A percentile compares a stretch with the other conserved stretches of the same genome.
Evolutionary conservation across 2,888 invertebrate species (phyloP).

Genomic region (Xylocampa areola): DNA sequence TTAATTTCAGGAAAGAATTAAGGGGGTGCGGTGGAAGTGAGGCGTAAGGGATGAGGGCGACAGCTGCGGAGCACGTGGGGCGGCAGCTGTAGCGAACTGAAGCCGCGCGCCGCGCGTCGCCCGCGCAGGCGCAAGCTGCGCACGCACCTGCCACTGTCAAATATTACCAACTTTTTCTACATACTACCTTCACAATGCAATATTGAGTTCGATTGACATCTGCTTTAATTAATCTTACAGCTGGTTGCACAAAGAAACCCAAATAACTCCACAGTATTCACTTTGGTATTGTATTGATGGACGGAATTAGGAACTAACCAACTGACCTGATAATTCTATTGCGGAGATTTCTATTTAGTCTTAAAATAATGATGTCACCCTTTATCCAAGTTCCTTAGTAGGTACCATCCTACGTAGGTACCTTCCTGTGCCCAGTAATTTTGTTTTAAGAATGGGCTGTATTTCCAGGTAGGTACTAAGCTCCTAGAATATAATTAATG

Average conservation of each 20-base stretch:
- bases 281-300: too few species aligned
- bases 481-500: background rate
- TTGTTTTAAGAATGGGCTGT: background rate
- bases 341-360: background rate
- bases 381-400: background rate
- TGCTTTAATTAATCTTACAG: slow-evolving; percentile 45
- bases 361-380: background rate
- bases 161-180: slow-evolving; percentile 70
- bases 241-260: slow-evolving; percentile 2
- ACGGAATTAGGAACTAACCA: too few species aligned
- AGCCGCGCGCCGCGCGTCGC: slow-evolving; percentile 66
- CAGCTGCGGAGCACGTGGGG: slow-evolving; percentile 87
- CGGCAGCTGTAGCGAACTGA: slow-evolving; percentile 75
- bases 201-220: slow-evolving; percentile 51
- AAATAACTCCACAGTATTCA: too few species aligned
- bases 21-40: slow-evolving; percentile 58
- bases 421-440: background rate
- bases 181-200: slow-evolving; percentile 65
- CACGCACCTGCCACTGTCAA: slow-evolving; percentile 80
- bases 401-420: too few species aligned
- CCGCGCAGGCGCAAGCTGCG: slow-evolving; percentile 86
- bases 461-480: background rate
- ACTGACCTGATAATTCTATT: too few species aligned
- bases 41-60: slow-evolving; percentile 72
- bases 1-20: slow-evolving; percentile 53